phyloP scores from a whole-genome alignment of 2,797 vertebrate genomes.

The Lacerta viridis region DNA sequence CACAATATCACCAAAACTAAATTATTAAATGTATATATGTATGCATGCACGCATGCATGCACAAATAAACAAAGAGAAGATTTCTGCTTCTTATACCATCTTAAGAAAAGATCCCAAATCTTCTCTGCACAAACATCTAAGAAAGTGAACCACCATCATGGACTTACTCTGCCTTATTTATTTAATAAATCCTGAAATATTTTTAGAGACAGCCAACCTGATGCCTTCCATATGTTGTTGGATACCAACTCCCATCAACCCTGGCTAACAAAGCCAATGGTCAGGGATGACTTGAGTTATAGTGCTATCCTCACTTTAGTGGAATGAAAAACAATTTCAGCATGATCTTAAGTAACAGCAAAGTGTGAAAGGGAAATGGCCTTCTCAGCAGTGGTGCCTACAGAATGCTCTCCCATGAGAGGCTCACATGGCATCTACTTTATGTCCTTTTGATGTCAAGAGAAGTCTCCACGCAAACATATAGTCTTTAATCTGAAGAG shows the following conservation, averaged over 20 bases:
- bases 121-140: background rate
- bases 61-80: background rate
- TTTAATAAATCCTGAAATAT: background rate
- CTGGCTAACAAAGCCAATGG: too few relatives aligned
- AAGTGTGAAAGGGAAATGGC: background rate
- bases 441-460: background rate
- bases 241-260: too few relatives aligned
- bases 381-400: background rate
- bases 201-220: background rate
- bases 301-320: background rate
- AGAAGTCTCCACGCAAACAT: background rate
- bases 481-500: background rate
- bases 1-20: too few relatives aligned
- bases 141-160: background rate
- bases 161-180: background rate
- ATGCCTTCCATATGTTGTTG: too few relatives aligned
- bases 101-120: background rate
- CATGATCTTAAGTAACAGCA: background rate
- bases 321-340: background rate
- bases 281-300: too few relatives aligned
- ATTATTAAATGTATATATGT: too few relatives aligned
- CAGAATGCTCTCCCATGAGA: background rate
- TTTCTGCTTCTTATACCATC: background rate
- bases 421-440: background rate
- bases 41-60: background rate